These are phyloP conservation scores for Spodoptera exigua DNA, from an alignment of 2,888 invertebrate species.

Conservation along the genomic window DNA sequence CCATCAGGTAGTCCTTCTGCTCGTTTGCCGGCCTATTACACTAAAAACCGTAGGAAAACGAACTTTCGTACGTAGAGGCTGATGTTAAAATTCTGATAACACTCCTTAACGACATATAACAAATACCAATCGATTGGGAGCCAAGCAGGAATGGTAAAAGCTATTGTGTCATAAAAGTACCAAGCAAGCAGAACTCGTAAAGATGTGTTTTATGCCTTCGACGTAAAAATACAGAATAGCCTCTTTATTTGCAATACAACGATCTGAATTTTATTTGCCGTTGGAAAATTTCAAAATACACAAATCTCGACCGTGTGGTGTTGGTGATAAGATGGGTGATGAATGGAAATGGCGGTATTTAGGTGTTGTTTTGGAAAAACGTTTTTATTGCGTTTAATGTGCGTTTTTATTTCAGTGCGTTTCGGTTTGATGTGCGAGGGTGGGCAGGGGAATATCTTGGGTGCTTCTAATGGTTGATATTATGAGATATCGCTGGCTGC, in stretches of 20 bases:
- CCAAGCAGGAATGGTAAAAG: constrained; percentile 48
- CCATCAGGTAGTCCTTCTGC: no score
- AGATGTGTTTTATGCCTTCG: constrained; percentile 62
- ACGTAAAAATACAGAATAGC: constrained; percentile 70
- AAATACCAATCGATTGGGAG: constrained; percentile 44
- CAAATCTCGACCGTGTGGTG: constrained; percentile 47
- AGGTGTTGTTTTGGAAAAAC: constrained; percentile 38
- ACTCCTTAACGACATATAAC: constrained; percentile 15
- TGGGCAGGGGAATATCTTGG: constrained; percentile 35
- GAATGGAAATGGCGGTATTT: no score
- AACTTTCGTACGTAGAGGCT: no score
- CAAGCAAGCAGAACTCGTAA: constrained; percentile 54
- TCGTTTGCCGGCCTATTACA: no score
- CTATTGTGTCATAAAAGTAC: constrained; percentile 59
- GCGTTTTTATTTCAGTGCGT: constrained; percentile 66
- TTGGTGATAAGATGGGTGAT: neutral
- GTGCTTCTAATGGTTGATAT: constrained; percentile 20
- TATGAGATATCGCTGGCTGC: constrained; percentile 9
- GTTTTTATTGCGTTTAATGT: constrained; percentile 67
- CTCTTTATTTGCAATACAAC: constrained; percentile 63
- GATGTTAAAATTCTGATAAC: neutral
- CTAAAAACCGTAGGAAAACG: no score
- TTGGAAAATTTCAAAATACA: constrained; percentile 20
- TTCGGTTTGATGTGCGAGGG: constrained; percentile 61
- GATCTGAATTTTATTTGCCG: constrained; percentile 49